A percentile compares a stretch with the other conserved stretches of the same genome.
These are phyloP conservation scores for Papilio xuthus DNA, from an alignment of 1,140 invertebrate species.

Conservation along the genomic window DNA sequence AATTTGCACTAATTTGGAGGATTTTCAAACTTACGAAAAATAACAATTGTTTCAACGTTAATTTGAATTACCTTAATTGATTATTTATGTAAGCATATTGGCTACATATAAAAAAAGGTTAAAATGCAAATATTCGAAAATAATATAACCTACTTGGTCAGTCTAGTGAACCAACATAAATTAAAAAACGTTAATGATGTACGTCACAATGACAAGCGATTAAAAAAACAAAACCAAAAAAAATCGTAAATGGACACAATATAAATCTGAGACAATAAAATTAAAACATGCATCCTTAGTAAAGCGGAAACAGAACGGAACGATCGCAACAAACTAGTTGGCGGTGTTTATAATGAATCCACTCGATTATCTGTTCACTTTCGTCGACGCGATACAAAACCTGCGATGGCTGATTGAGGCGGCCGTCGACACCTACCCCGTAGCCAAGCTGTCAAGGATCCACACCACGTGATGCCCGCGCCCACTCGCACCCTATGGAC, in stretches of 20 bases:
- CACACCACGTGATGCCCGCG: slow-evolving; percentile 57
- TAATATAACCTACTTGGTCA: background rate
- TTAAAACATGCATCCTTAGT: slow-evolving; percentile 34
- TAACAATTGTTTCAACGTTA: background rate
- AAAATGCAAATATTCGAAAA: background rate
- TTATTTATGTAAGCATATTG: background rate
- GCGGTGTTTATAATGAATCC: slow-evolving; percentile 54
- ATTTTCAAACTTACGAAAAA: too few species aligned
- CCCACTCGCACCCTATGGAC: background rate
- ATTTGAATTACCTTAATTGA: background rate
- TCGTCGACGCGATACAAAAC: slow-evolving; percentile 59
- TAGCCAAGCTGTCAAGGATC: slow-evolving; percentile 65
- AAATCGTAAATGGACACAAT: slow-evolving; percentile 32
- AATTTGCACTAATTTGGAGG: too few species aligned
- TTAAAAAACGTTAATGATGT: background rate
- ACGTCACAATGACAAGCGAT: slow-evolving; percentile 11
- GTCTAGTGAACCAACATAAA: background rate
- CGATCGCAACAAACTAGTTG: slow-evolving; percentile 18
- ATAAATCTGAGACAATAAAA: slow-evolving; percentile 16
- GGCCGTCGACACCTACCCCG: slow-evolving; percentile 64
- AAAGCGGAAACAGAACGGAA: slow-evolving; percentile 25
- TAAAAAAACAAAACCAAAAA: slow-evolving; percentile 33
- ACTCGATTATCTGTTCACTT: slow-evolving; percentile 52
- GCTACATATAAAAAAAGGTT: background rate
- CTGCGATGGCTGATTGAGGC: slow-evolving; percentile 68